These are phyloP conservation scores for Mormyrops attenuatus DNA, from an alignment of 2,797 vertebrate species.

Conservation along the genomic window DNA sequence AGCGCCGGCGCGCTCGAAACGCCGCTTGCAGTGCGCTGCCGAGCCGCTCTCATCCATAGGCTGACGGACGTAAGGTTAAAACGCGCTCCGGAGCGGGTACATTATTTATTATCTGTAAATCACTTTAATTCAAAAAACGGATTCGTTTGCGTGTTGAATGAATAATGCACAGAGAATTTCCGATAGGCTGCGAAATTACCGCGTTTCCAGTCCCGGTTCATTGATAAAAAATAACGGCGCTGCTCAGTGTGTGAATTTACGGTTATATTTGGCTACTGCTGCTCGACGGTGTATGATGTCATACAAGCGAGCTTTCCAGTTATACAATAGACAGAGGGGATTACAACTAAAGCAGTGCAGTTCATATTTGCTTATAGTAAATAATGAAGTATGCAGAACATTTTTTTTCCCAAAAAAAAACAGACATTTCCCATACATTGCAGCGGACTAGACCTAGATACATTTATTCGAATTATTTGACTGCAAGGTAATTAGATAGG, in stretches of 20 bases:
- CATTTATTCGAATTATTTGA: background rate
- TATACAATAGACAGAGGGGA: constrained; percentile 1
- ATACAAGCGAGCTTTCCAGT: background rate
- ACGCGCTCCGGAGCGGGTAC: background rate
- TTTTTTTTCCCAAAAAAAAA: background rate
- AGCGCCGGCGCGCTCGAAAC: background rate
- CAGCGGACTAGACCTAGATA: background rate
- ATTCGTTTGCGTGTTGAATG: background rate
- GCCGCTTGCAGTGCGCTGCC: background rate
- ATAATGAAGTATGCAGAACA: background rate
- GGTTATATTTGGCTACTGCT: background rate
- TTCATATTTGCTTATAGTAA: background rate
- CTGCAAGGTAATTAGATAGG: background rate
- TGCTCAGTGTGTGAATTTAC: constrained; percentile 6
- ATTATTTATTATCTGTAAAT: background rate
- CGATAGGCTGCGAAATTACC: background rate
- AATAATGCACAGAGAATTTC: background rate
- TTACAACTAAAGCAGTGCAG: background rate
- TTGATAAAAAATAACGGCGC: constrained; percentile 12
- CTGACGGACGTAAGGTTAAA: background rate
- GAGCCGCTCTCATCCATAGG: background rate
- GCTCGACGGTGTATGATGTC: background rate
- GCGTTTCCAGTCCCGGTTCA: background rate
- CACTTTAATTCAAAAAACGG: background rate
- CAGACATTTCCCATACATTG: background rate